phyloP scores from a whole-genome alignment of 2,797 vertebrate genomes.

The Pteronotus mesoamericanus region DNA sequence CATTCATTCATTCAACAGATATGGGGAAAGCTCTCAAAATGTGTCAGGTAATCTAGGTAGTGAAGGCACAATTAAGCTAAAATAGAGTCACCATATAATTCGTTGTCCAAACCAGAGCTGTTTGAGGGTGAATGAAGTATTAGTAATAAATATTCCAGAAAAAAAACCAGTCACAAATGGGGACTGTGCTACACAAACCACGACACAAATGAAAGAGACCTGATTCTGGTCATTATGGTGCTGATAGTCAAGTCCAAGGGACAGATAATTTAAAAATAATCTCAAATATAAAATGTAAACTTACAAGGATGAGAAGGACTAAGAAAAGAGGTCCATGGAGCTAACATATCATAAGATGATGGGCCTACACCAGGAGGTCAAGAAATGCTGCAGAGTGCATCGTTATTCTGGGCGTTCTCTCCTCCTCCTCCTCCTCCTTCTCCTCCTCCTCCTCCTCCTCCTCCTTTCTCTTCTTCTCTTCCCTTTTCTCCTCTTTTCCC shows the following conservation, averaged over 20 bases:
- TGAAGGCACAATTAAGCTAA: neutral
- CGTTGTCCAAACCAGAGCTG: neutral
- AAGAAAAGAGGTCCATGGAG: neutral
- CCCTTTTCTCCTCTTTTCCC: neutral
- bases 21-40: neutral
- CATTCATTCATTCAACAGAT: neutral
- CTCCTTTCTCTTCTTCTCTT: neutral
- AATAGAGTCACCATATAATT: neutral
- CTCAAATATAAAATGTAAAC: neutral
- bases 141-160: neutral
- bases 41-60: no score
- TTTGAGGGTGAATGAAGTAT: neutral
- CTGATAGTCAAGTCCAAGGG: neutral
- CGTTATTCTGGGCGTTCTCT: fast-evolving
- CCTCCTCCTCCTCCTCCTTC: neutral
- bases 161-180: neutral
- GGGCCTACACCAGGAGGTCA: neutral
- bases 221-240: neutral
- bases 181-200: neutral
- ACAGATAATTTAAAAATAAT: neutral
- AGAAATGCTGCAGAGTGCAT: neutral
- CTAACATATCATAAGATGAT: neutral
- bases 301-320: neutral
- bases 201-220: neutral
- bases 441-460: neutral